Base-by-base conservation (phyloP, 1,140 invertebrate genomes). In the Rhagoletis pomonella region DNA sequence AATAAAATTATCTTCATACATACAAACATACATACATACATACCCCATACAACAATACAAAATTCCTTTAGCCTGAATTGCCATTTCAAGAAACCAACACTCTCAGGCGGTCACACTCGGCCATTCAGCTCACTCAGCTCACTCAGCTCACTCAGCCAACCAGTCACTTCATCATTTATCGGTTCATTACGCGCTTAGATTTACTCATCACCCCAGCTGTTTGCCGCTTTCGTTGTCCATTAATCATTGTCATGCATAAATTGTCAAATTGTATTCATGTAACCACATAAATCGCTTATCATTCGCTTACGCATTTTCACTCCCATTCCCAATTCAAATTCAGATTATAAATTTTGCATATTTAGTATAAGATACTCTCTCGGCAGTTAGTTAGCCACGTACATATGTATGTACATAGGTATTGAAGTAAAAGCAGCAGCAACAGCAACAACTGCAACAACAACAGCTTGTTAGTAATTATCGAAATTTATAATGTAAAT, bases 201-300 rank as follows among this genome's bases (percentile, higher is more conserved):
- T 14, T 50, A 10, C 73, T 81, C 73, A 81, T 81, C 42, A 81
- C 47, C 19, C 60, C 47, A 55, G 47, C 29, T 19, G 5, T 5
- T 29, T 50, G 17, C n/a, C 14, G 44, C 6, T 42, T 69, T n/a
- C 39, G 47, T 81, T 81, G 73, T 55, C 73, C 73, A 81, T 81
- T 81, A 81, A 81, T 81, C 73, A 81, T 9, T 81, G 47, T 17
- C 10, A 50, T 81, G 73, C 73, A 81, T 81, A 81, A 81, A 81
- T 81, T 81, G 73, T 81, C 73, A 81, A 58, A 81, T 29, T 0
- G 29, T 81, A 55, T 81, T 50, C 73, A n/a, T 73, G 42, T 47
- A 42, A 47, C 17, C 5, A 44, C 67, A 17, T 47, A 73, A 73
- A 73, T 73, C 67, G 67, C 47, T 55, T 47, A 81, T 55, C 73